Conservation (phyloP, 2,888 invertebrate genomes). For the Clepsis dumicolana region DNA sequence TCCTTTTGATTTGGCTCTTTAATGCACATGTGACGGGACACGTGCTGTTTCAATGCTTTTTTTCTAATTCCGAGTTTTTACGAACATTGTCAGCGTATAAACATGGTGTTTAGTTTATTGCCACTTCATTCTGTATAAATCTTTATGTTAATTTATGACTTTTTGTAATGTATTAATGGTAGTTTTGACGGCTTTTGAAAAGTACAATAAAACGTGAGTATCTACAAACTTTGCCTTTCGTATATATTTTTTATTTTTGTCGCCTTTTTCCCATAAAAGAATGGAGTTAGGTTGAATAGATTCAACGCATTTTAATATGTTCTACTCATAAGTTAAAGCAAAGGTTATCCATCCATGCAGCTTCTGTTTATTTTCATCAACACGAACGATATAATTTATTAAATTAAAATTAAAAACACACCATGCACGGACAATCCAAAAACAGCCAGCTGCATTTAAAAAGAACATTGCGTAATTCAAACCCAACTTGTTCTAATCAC, state of each 20-base stretch:
- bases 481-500: conserved; percentile 53
- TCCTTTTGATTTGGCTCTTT: conserved; percentile 62
- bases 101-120: conserved; percentile 40
- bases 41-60: conserved; percentile 65
- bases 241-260: no score
- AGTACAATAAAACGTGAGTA: no score
- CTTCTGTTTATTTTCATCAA: not conserved
- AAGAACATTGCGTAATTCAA: conserved; percentile 44
- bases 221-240: no score
- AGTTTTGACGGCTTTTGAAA: not conserved
- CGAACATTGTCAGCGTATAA: conserved; percentile 44
- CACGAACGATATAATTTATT: not conserved
- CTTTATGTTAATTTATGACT: conserved; percentile 3
- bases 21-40: conserved; percentile 66
- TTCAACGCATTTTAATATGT: no score
- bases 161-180: not conserved
- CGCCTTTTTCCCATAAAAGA: no score
- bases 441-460: conserved; percentile 36
- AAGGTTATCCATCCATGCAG: not conserved
- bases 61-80: conserved; percentile 56
- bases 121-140: conserved; percentile 8
- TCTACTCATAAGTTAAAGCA: not conserved
- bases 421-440: not conserved
- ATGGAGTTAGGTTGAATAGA: no score
- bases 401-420: conserved; percentile 8